Evolutionary conservation across 1,140 invertebrate species (phyloP).

Genomic region (Ylistrum balloti): DNA sequence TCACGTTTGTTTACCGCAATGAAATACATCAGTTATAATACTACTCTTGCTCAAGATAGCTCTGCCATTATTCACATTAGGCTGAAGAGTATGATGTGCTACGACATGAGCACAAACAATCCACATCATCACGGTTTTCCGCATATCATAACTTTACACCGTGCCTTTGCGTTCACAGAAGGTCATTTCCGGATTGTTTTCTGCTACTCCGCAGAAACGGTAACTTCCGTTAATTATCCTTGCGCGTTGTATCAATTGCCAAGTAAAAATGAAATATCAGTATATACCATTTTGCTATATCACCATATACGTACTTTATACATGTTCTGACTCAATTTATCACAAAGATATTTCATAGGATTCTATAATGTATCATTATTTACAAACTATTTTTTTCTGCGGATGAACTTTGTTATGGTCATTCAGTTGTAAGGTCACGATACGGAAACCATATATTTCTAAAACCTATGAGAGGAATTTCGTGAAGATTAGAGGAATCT

Average conservation of each 20-base stretch:
- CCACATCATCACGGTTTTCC: too few relatives aligned
- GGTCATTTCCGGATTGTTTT: too few relatives aligned
- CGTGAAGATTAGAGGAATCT: neutral
- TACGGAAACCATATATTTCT: conserved; percentile 22
- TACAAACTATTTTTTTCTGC: neutral
- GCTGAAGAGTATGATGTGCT: too few relatives aligned
- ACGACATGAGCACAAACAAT: too few relatives aligned
- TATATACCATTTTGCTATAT: neutral
- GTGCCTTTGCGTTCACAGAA: too few relatives aligned
- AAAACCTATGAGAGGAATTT: conserved; percentile 19
- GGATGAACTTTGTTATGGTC: conserved; percentile 25
- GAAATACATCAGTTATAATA: too few relatives aligned
- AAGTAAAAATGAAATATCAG: neutral
- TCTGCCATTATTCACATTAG: too few relatives aligned
- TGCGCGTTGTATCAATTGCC: neutral
- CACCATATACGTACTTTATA: neutral
- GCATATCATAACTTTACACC: too few relatives aligned
- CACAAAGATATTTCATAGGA: neutral
- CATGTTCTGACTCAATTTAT: too few relatives aligned
- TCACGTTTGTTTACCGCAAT: too few relatives aligned
- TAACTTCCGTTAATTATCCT: neutral
- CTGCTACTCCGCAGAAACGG: neutral
- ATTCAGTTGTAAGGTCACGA: conserved; percentile 38
- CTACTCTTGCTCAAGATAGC: too few relatives aligned
- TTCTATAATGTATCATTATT: neutral